Evolutionary conservation across 2,888 invertebrate species (phyloP).

Genomic region (Acanthacorydalis orientalis): DNA sequence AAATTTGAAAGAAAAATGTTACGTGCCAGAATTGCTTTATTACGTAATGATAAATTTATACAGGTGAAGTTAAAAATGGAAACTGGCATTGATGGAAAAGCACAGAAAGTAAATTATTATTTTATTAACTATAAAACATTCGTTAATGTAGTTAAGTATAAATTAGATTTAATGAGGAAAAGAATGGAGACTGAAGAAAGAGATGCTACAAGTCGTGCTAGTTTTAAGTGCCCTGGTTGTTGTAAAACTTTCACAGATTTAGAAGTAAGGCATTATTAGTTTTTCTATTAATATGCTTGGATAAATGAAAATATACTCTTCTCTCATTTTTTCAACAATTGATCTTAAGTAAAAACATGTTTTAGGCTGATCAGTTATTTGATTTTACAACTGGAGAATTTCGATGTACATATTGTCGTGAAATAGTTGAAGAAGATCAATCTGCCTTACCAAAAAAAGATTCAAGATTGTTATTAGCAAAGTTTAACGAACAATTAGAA

Average conservation of each 20-base stretch:
- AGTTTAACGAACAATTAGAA: constrained; percentile 88
- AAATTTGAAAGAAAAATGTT: constrained; percentile 91
- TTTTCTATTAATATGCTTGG: neutral
- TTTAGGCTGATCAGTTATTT: constrained; percentile 70
- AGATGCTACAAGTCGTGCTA: constrained; percentile 86
- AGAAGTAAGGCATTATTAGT: constrained; percentile 38
- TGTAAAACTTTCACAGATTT: constrained; percentile 89
- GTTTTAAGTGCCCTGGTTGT: constrained; percentile 85
- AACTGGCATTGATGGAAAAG: constrained; percentile 86
- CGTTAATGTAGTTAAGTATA: constrained; percentile 95
- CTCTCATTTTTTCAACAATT: constrained; percentile 1
- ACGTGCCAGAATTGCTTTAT: constrained; percentile 65
- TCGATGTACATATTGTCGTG: constrained; percentile 76
- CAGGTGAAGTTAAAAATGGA: constrained; percentile 88
- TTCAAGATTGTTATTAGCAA: constrained; percentile 73
- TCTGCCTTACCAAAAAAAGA: constrained; percentile 88
- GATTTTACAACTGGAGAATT: constrained; percentile 74
- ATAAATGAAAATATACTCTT: neutral
- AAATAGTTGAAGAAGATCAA: constrained; percentile 85
- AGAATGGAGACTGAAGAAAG: constrained; percentile 91
- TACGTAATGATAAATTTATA: constrained; percentile 86
- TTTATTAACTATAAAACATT: constrained; percentile 95
- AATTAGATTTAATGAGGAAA: constrained; percentile 87
- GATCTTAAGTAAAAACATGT: constrained; percentile 5
- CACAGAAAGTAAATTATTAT: constrained; percentile 91